Evolutionary conservation across 2,888 invertebrate genomes (phyloP).

Genomic region (Brachynemurus nebulosus): DNA sequence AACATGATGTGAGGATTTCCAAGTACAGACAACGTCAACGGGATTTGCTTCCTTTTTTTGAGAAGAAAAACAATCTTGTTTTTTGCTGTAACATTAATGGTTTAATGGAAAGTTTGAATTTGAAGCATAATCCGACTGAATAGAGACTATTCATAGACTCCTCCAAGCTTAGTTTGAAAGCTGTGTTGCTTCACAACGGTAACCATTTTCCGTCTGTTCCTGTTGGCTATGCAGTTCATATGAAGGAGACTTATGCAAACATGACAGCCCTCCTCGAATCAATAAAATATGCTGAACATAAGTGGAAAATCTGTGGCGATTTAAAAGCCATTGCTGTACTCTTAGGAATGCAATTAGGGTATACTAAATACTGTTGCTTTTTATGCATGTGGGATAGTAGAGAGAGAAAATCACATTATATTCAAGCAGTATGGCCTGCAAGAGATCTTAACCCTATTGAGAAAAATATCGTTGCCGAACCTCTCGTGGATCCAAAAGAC

Average conservation of each 20-base stretch:
- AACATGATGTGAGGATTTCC: background rate
- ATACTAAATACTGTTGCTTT: background rate
- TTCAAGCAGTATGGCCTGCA: background rate
- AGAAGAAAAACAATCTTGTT: background rate
- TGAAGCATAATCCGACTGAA: background rate
- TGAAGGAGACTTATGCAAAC: constrained; percentile 14
- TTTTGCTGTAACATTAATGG: background rate
- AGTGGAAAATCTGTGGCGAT: constrained; percentile 9
- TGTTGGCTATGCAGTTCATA: constrained; percentile 18
- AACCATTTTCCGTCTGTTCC: constrained; percentile 24
- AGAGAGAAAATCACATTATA: background rate
- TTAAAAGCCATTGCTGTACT: background rate
- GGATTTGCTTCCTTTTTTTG: background rate
- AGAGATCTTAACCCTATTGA: background rate
- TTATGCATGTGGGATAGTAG: background rate
- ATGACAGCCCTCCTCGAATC: background rate
- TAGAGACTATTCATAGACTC: background rate
- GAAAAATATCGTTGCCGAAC: constrained; percentile 6
- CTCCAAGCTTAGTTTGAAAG: constrained; percentile 4
- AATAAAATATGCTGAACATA: background rate
- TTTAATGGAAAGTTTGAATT: background rate
- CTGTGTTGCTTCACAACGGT: constrained; percentile 4
- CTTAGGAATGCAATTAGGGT: background rate
- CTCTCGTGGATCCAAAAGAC: constrained; percentile 12
- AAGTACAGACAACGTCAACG: background rate